Conservation (phyloP, 2,888 invertebrate species). For the Microctonus hyperodae region DNA sequence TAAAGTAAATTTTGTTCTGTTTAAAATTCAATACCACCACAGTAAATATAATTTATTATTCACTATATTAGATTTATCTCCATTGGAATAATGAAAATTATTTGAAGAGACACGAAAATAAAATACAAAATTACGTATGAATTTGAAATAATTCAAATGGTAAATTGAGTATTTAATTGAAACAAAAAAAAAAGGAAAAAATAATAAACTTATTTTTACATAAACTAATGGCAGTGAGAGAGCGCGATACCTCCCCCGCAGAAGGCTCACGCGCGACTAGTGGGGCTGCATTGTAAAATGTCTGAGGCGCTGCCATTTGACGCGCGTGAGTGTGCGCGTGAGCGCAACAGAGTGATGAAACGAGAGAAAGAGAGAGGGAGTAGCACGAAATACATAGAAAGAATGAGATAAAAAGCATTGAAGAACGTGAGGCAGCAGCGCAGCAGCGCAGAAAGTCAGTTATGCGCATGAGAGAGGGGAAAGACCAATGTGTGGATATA, state of each 20-base stretch:
- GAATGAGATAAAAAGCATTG: constrained; percentile 21
- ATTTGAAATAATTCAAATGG: background rate
- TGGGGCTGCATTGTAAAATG: constrained; percentile 45
- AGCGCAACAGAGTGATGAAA: constrained; percentile 34
- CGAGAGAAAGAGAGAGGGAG: constrained; percentile 9
- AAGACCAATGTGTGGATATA: constrained; percentile 54
- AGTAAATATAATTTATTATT: too few relatives aligned
- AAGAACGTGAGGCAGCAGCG: constrained; percentile 27
- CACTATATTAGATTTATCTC: too few relatives aligned
- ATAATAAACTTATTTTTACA: constrained; percentile 25
- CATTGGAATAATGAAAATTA: too few relatives aligned
- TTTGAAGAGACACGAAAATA: background rate
- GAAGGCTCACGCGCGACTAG: constrained; percentile 63
- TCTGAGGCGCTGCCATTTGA: constrained; percentile 42
- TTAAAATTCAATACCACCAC: too few relatives aligned
- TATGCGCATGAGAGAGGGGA: constrained; percentile 38
- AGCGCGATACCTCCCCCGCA: constrained; percentile 58
- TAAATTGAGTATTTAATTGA: background rate
- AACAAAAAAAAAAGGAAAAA: background rate
- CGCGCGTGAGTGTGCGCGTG: constrained; percentile 35
- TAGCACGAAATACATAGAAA: background rate
- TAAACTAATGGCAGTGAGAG: constrained; percentile 50
- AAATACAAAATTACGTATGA: background rate
- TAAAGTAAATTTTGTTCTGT: too few relatives aligned
- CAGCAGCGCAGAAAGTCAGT: constrained; percentile 41